Base-by-base conservation (phyloP, 1,140 invertebrate genomes). In the Triops cancriformis region DNA sequence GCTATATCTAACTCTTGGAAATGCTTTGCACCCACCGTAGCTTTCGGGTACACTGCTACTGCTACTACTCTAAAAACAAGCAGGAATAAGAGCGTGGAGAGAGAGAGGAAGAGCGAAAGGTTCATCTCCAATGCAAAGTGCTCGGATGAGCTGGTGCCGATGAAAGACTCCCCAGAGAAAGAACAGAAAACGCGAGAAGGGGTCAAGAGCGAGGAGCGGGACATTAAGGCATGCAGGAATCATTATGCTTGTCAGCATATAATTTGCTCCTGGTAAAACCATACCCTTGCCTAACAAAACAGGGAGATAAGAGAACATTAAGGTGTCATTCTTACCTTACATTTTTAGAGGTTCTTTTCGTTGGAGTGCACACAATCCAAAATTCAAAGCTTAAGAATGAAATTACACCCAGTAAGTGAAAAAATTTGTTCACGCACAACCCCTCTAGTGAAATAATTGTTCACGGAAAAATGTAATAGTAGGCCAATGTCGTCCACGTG, bases 121-220 rank as follows among this genome's bases (percentile, higher is more conserved):
- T 14, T 64, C 51, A 64, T 64, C 51, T 64, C 51, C 51, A 64
- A 64, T 64, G 51, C 51, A 64, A 64, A 64, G 51, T 64, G 51
- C 51, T 64, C 51, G 51, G 51, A 64, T 64, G 51, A 64, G 51
- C 51, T 64, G n/a, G 14, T 64, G 51, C 2, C 51, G 51, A 64
- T 64, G 51, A 23, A 64, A 23, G 23, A 23, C 51, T 64, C 51
- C 51, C 51, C 14, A 11, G 51, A 64, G 51, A 64, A 23, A 23
- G 14, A 18, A 64, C 51, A 23, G 18, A 23, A 23, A 64, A 64
- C 51, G 51, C 51, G n/a, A 64, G 51, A 64, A 23, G 51, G 51
- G 51, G 51, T 23, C 51, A 64, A 64, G 18, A 64, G 23, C 51
- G 51, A 10, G 18, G 51, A 9, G 18, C 18, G 18, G 51, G 51